These are phyloP conservation scores for Dreissena polymorpha DNA, from an alignment of 1,140 invertebrate genomes.

Conservation along the genomic window DNA sequence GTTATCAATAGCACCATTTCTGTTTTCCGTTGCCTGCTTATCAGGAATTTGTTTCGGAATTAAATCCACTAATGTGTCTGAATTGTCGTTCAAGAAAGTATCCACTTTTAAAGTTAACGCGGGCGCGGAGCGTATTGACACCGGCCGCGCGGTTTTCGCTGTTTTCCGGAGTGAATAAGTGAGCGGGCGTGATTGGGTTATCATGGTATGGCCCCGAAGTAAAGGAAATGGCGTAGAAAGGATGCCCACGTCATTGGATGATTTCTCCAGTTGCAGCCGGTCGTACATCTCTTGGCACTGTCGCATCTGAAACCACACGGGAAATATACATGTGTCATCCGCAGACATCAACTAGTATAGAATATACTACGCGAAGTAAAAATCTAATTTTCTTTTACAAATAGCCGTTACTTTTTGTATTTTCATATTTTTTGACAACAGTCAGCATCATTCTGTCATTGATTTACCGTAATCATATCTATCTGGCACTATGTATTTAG, in stretches of 20 bases:
- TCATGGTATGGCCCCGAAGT: constrained; percentile 36
- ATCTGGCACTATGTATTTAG: too few relatives aligned
- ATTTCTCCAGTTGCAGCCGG: constrained; percentile 43
- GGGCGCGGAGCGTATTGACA: constrained; percentile 49
- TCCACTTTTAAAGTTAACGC: constrained; percentile 38
- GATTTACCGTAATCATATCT: too few relatives aligned
- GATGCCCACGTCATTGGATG: not conserved
- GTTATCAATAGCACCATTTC: constrained; percentile 12
- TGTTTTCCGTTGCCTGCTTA: not conserved
- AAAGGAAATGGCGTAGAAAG: constrained; percentile 28
- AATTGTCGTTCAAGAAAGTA: not conserved
- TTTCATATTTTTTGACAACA: too few relatives aligned
- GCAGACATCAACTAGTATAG: too few relatives aligned
- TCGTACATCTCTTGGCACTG: constrained; percentile 53
- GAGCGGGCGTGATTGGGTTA: constrained; percentile 32
- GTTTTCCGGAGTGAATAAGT: constrained; percentile 33
- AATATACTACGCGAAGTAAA: too few relatives aligned
- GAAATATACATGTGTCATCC: not conserved
- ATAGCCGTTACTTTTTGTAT: too few relatives aligned
- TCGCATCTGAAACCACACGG: constrained; percentile 53
- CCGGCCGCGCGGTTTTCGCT: constrained; percentile 17
- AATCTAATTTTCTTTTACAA: too few relatives aligned
- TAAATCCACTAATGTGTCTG: not conserved
- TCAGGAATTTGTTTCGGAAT: not conserved
- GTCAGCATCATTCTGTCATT: too few relatives aligned